These are phyloP conservation scores for Bungarus multicinctus DNA, from an alignment of 2,113 vertebrate genomes.

Conservation along the genomic window DNA sequence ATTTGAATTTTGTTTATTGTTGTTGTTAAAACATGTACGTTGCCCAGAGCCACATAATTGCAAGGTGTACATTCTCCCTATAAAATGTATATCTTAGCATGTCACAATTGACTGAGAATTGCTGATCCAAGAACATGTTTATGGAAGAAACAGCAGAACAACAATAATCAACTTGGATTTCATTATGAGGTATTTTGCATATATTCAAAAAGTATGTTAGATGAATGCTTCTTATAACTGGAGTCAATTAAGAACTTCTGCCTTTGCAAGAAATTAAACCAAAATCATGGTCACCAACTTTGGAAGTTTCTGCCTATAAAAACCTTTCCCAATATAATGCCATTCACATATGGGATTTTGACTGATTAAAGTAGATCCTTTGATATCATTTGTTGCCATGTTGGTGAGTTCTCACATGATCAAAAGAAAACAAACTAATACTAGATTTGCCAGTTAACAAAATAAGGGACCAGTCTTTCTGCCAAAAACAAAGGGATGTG, in stretches of 20 bases:
- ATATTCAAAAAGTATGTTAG: not conserved
- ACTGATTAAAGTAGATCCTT: not conserved
- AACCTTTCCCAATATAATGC: not conserved
- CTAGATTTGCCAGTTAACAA: not conserved
- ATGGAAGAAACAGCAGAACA: not conserved
- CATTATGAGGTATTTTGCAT: not conserved
- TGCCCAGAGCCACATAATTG: not conserved
- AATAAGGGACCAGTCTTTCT: not conserved
- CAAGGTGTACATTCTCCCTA: not conserved
- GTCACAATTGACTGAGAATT: not conserved
- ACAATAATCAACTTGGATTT: no score
- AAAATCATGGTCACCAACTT: not conserved
- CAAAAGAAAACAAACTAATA: not conserved
- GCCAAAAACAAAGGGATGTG: not conserved
- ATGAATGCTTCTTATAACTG: not conserved
- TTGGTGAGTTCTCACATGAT: not conserved
- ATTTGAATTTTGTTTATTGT: not conserved
- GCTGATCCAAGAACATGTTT: not conserved
- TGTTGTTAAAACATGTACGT: not conserved
- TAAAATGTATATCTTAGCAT: not conserved
- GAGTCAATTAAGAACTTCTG: not conserved
- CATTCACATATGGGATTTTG: not conserved
- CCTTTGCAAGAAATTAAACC: not conserved
- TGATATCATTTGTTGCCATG: not conserved
- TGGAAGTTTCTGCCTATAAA: not conserved